Percentiles rank a stretch among this genome's conserved stretches.
These are phyloP conservation scores for Heteronetta atricapilla DNA, from an alignment of 2,113 vertebrate species.

Conservation along the genomic window DNA sequence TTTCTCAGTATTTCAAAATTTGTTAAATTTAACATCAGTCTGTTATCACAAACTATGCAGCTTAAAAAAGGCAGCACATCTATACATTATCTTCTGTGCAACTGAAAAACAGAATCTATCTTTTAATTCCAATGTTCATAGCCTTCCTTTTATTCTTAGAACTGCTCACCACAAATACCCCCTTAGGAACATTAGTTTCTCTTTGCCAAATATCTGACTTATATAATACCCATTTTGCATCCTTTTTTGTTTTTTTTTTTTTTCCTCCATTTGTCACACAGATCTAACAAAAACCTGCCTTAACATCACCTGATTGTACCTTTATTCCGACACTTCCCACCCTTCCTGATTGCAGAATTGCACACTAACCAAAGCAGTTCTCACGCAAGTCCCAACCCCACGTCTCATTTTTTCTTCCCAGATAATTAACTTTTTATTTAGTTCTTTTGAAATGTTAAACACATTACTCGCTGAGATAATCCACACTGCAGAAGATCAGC, in stretches of 20 bases:
- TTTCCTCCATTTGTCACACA: accelerated
- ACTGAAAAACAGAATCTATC: not conserved
- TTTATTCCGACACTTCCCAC: not conserved
- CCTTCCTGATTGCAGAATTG: not conserved
- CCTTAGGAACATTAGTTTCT: not conserved
- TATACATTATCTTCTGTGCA: accelerated
- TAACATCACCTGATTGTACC: not conserved
- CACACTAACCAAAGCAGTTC: not conserved
- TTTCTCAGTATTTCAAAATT: not conserved
- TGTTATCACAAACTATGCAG: not conserved
- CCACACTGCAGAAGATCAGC: not conserved
- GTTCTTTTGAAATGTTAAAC: not conserved
- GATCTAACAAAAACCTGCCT: not conserved
- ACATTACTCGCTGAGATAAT: not conserved
- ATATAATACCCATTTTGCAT: not conserved
- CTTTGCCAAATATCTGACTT: not conserved
- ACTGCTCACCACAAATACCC: not conserved
- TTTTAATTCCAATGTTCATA: not conserved
- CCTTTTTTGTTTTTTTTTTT: not conserved
- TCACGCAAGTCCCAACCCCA: not conserved
- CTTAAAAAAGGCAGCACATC: not conserved
- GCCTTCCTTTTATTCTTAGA: not conserved
- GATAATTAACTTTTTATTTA: not conserved
- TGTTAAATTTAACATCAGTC: not conserved
- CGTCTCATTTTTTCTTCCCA: not conserved